These are phyloP conservation scores for Megalopta genalis DNA, from an alignment of 1,140 invertebrate species.

Conservation along the genomic window DNA sequence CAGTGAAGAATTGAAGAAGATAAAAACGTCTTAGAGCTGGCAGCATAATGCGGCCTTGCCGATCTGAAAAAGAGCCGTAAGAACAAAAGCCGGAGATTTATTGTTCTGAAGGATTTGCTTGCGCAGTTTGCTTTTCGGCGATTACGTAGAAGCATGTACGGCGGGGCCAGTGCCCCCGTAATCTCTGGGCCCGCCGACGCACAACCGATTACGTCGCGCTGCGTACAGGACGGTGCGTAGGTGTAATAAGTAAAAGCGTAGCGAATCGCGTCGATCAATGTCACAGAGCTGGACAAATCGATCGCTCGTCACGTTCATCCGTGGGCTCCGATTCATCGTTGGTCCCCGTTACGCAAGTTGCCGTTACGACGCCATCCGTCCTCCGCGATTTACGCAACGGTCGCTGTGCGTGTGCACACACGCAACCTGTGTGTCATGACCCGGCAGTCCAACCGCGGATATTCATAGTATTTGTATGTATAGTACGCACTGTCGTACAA, in stretches of 20 bases:
- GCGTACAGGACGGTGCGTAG: not conserved
- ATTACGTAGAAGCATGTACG: slow-evolving; percentile 1
- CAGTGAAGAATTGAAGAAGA: no score
- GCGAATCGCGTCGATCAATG: slow-evolving; percentile 49
- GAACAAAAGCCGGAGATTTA: slow-evolving; percentile 8
- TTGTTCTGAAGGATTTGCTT: slow-evolving; percentile 13
- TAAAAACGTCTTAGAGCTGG: no score
- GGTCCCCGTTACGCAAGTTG: slow-evolving; percentile 42
- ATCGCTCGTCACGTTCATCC: slow-evolving; percentile 44
- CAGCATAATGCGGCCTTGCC: no score
- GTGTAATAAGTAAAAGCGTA: slow-evolving; percentile 50
- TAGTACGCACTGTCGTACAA: no score
- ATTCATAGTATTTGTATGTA: no score
- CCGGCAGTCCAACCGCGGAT: no score
- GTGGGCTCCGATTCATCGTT: slow-evolving; percentile 14
- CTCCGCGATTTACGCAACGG: slow-evolving; percentile 50
- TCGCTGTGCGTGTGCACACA: not conserved
- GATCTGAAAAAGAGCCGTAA: no score
- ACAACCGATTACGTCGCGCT: slow-evolving; percentile 3
- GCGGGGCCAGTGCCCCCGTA: slow-evolving; percentile 14
- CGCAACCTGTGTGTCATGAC: not conserved
- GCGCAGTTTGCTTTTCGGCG: not conserved
- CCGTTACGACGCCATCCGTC: slow-evolving; percentile 27
- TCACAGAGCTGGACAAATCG: slow-evolving; percentile 12
- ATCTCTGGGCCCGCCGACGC: not conserved